Base-by-base conservation (phyloP, 2,888 invertebrate species). In the Cephalotes varians region DNA sequence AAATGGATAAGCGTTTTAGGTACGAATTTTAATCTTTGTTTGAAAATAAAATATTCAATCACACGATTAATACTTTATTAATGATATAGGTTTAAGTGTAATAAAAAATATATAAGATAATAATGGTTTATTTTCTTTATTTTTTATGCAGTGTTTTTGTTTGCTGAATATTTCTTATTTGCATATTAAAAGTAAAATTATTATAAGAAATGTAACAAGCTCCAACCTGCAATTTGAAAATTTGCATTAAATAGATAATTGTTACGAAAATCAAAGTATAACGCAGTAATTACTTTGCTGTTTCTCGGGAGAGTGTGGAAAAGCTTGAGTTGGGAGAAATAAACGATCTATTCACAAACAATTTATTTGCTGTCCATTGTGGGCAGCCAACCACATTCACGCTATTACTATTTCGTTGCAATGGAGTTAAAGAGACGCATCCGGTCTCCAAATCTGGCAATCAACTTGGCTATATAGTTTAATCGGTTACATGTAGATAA, bases 291-390 rank as follows among this genome's bases (percentile, higher is more conserved):
- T 81, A 76, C 64, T 69, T 69, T 56, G 54, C 18, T 31, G n/a
- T 6, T 69, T 25, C 25, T 64, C 18, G 49, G 47, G 51, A 34
- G 37, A 56, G 25, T 25, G 25, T 71, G 21, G 28, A 40, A 49
- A 44, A 34, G n/a, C 21, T 47, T 60, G 12, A 47, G 44, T 64
- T 21, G 25, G 28, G n/a, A 80, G 34, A 60, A 58, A 25, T 40
- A 10, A 44, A 69, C 64, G 62, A 60, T 51, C 51, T 80, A 54
- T 86, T 84, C 77, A 28, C 54, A 40, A 34, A 62, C 69, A 74
- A 86, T 83, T 84, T 74, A 83, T 86, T 85, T 84, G 83, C 34
- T 79, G 34, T 31, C 47, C 51, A 85, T 87, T 85, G 87, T 85
- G 58, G 56, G 77, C 31, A 58, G 60, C 67, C 62, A 64, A 81